Percentiles rank a stretch among this genome's conserved stretches.
Evolutionary conservation across 2,113 vertebrate species (phyloP).

Genomic region (Microtus montanus): DNA sequence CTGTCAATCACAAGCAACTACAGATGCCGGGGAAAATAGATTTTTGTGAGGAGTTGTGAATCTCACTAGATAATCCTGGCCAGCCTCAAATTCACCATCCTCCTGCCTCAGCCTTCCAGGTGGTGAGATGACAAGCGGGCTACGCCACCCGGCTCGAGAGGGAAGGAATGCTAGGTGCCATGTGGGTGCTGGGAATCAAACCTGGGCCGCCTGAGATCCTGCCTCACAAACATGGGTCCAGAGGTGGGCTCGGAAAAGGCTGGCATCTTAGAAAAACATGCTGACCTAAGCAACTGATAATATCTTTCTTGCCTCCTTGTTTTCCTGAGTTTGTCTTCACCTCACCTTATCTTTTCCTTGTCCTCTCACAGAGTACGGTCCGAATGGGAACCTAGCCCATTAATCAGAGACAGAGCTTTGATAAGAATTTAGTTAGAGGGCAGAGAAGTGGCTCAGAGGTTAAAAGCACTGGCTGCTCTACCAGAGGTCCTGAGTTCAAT

Average conservation of each 20-base stretch:
- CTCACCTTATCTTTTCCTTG: neutral
- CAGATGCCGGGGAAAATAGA: neutral
- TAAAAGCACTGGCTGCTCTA: too few relatives aligned
- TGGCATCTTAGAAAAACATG: neutral
- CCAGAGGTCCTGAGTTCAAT: too few relatives aligned
- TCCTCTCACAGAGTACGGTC: accelerated
- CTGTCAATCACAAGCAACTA: neutral
- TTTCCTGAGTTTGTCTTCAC: neutral
- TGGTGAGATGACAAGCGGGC: neutral
- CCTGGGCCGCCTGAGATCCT: neutral
- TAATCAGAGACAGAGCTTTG: neutral
- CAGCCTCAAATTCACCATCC: neutral
- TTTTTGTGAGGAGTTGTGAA: neutral
- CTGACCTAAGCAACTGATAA: neutral
- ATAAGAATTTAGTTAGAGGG: neutral
- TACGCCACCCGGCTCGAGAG: neutral
- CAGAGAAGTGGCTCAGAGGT: too few relatives aligned
- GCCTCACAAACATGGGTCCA: neutral
- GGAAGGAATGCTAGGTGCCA: neutral
- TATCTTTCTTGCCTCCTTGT: neutral
- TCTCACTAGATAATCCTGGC: neutral
- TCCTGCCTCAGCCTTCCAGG: neutral
- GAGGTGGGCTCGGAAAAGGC: neutral
- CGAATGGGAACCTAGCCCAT: neutral
- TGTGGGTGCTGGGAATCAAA: too few relatives aligned